Evolutionary conservation across 1,140 invertebrate genomes (phyloP).

Genomic region (Copidosoma floridanum): DNA sequence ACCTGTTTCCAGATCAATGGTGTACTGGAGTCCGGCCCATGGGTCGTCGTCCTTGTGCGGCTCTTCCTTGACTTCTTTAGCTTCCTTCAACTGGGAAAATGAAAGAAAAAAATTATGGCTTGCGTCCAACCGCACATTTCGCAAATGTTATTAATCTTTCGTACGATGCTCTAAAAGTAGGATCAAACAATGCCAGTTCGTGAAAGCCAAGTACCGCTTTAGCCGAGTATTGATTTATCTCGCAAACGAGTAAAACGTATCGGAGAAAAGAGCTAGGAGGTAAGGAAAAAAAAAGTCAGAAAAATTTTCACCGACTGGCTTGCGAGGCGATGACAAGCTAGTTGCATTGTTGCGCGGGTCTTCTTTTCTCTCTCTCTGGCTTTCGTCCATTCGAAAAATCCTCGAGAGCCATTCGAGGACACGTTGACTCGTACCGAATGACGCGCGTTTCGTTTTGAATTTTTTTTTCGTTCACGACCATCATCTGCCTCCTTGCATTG

Average conservation of each 20-base stretch:
- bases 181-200: not conserved
- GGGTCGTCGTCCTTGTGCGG: conserved; percentile 57
- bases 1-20: conserved; percentile 87
- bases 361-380: too few relatives aligned
- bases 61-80: conserved; percentile 41
- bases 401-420: conserved; percentile 17
- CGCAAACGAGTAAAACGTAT: not conserved
- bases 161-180: too few relatives aligned
- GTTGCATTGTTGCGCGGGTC: conserved; percentile 9
- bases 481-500: too few relatives aligned
- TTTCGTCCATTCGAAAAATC: conserved; percentile 22
- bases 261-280: not conserved
- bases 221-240: too few relatives aligned
- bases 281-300: conserved; percentile 1
- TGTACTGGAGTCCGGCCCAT: conserved; percentile 77
- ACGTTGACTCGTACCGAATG: conserved; percentile 6
- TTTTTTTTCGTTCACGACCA: too few relatives aligned
- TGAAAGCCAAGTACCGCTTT: too few relatives aligned
- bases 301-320: conserved; percentile 14
- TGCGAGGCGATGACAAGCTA: conserved; percentile 8
- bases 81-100: conserved; percentile 44
- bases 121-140: too few relatives aligned
- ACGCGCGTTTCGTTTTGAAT: too few relatives aligned
- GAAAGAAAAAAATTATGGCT: conserved; percentile 3
- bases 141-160: too few relatives aligned